Evolutionary conservation across 2,888 invertebrate genomes (phyloP), one percentile per base, ranked within the genome.

Genomic region (Diploptera punctata): DNA sequence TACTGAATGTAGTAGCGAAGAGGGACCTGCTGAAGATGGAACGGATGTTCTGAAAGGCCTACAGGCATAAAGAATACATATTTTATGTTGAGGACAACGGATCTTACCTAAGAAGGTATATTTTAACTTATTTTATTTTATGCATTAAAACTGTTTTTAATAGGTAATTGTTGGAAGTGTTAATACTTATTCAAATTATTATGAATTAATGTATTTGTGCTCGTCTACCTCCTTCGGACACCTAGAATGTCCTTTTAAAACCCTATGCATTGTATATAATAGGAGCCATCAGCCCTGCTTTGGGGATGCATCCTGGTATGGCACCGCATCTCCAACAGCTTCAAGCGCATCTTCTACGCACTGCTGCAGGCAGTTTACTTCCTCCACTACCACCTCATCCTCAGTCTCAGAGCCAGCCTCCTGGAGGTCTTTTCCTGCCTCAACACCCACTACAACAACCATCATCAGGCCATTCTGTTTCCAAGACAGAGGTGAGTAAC

Each of bases 201-300:
- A n/a, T n/a, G n/a, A n/a, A n/a, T n/a, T n/a, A n/a, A n/a, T n/a
- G n/a, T n/a, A n/a, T n/a, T n/a, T n/a, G n/a, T n/a, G n/a, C n/a
- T n/a, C n/a, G n/a, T n/a, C n/a, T n/a, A n/a, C n/a, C n/a, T n/a
- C n/a, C n/a, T n/a, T n/a, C n/a, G n/a, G n/a, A n/a, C n/a, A n/a
- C n/a, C 38, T 13, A 13, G 13, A 13, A 13, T 38, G 38, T 9
- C 38, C 38, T 38, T 38, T 38, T 13, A 38, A 5, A 57, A 47
- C 29, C 49, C 21, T 33, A 13, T 33, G 38, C 49, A 43, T 38
- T 31, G 47, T 73, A 72, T 76, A 62, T 73, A 76, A 52, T 77
- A 83, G 86, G 92, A 78, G 93, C 94, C n/a, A 90, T 96, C 83
- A 95, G 95, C 77, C 96, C 96, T 16, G 93, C 95, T 0, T 85